Base-by-base conservation (phyloP, 2,797 vertebrate genomes). In the Melanitta fusca region DNA sequence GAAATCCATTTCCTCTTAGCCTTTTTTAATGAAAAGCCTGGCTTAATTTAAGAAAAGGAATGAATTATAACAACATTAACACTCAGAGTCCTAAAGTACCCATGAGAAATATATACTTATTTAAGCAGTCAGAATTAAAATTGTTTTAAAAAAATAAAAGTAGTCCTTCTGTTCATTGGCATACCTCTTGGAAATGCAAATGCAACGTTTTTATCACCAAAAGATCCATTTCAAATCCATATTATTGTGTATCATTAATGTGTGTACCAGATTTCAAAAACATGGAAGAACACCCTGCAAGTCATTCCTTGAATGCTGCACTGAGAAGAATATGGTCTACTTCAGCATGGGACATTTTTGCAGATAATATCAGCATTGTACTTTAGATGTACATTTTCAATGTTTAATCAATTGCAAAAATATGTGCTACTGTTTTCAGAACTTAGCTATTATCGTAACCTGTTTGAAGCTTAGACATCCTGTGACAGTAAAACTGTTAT, bases 391-490 rank as follows among this genome's bases (percentile, higher is more conserved):
- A 89, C 38, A 27, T 94, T 93, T 91, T 75, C 51, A 83, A 56
- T 80, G 61, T 97, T 97, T 95, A 93, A 95, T 93, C 97, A 94
- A 92, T 96, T 96, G 89, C 47, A 58, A n/a, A 98, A 97, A 89
- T 93, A 96, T 80, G 75, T 93, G 84, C 85, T 95, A 47, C 71
- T 94, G 61, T 97, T 96, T 94, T 93, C 80, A 96, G 75, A 97
- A 96, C 82, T 97, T 97, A 41, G 47, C 78, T 70, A 69, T 94
- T 97, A 94, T 97, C 69, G 94, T 96, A 97, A 96, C 74, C 95
- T 96, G 95, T 92, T 87, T 95, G 94, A 98, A 95, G 61, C 70
- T 97, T 91, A 96, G 85, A 69, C 91, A 96, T 91, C 72, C 84
- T 96, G 79, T 94, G 94, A 95, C 89, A 96, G 83, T 95, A 97